Conservation (phyloP, 1,140 invertebrate species). For the Pseudachorutes palmiensis region DNA sequence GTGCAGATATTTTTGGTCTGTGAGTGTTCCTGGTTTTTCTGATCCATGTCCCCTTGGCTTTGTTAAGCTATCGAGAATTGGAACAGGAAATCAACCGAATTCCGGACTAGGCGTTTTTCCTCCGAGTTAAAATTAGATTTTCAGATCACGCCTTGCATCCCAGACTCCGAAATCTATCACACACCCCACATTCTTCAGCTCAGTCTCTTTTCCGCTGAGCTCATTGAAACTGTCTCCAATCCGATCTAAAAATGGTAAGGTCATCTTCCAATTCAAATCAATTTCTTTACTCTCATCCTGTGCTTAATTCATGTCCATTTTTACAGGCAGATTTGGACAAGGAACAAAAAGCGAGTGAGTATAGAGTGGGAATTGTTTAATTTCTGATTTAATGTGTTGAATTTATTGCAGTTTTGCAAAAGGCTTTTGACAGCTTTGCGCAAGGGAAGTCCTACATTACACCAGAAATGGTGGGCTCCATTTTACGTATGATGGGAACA, state of each 20-base stretch:
- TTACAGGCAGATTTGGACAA: constrained; percentile 20
- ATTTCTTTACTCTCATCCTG: not conserved
- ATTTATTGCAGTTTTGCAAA: constrained; percentile 44
- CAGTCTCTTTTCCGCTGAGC: too few species aligned
- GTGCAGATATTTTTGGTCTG: not conserved
- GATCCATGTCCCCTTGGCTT: not conserved
- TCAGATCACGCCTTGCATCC: not conserved
- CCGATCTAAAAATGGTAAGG: not conserved
- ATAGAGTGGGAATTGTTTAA: not conserved
- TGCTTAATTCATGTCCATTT: not conserved
- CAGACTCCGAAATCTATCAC: not conserved
- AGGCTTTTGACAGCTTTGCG: constrained; percentile 54
- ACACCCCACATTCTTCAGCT: too few species aligned
- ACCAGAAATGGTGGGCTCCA: constrained; percentile 50
- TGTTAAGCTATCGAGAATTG: not conserved
- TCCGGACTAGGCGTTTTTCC: not conserved
- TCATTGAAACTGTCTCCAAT: not conserved
- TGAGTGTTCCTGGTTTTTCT: not conserved
- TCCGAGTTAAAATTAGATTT: not conserved
- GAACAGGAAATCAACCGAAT: not conserved
- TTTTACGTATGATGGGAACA: constrained; percentile 51
- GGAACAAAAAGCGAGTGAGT: constrained; percentile 31
- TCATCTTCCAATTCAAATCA: not conserved
- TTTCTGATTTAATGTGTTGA: not conserved
- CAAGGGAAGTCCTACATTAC: constrained; percentile 51